These are phyloP conservation scores for Cydia fagiglandana DNA, from an alignment of 1,140 invertebrate species.

Conservation along the genomic window DNA sequence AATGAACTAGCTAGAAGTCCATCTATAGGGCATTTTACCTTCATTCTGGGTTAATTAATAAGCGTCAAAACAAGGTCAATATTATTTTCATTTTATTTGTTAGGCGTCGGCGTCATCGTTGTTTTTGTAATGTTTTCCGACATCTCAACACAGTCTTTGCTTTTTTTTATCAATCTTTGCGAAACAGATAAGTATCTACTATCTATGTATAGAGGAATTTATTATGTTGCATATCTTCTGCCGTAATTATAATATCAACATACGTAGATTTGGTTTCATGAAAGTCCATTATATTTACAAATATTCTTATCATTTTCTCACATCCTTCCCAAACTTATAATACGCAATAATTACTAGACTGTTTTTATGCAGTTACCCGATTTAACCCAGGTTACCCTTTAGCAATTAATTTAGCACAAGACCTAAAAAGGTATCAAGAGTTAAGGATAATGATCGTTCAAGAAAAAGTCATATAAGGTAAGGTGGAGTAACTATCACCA, in stretches of 20 bases:
- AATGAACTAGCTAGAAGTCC: too few species aligned
- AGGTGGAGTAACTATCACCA: too few species aligned
- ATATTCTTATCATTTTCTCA: neutral
- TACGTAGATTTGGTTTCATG: conserved; percentile 10
- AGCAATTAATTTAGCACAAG: neutral
- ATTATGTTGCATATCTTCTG: conserved; percentile 13
- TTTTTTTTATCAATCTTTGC: too few species aligned
- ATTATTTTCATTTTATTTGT: too few species aligned
- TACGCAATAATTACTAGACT: too few species aligned
- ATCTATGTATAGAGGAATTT: neutral
- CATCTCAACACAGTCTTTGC: too few species aligned
- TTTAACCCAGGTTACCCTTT: neutral
- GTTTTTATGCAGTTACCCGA: neutral
- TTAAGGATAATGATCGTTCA: too few species aligned
- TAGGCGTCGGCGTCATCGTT: too few species aligned
- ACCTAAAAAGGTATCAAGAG: too few species aligned
- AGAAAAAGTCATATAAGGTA: too few species aligned
- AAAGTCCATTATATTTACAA: conserved; percentile 19
- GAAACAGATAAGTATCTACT: neutral
- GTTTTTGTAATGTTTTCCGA: too few species aligned
- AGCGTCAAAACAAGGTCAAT: neutral
- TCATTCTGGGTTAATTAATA: neutral
- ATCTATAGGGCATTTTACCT: neutral
- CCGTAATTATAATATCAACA: neutral
- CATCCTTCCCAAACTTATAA: neutral